Conservation (phyloP, 2,113 vertebrate genomes). For the Propithecus coquereli region DNA sequence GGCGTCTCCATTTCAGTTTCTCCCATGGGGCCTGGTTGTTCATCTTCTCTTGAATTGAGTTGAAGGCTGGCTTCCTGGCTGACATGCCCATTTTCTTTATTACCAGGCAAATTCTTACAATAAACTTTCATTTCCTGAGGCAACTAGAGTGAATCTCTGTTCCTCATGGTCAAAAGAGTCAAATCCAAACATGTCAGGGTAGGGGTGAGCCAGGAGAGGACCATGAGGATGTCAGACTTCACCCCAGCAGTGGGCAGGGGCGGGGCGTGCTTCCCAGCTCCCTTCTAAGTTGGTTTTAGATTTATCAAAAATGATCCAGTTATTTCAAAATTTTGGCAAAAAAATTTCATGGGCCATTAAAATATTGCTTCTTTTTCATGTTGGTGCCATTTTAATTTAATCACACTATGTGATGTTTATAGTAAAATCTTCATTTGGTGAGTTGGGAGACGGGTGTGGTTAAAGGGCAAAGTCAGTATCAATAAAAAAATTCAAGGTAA, state of each 20-base stretch:
- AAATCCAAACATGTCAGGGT: background rate
- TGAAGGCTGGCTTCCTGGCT: background rate
- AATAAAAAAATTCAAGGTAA: background rate
- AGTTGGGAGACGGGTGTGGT: background rate
- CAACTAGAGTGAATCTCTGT: background rate
- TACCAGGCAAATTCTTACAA: background rate
- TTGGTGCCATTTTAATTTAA: slow-evolving; percentile 18
- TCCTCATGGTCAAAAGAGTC: background rate
- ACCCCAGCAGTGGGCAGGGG: background rate
- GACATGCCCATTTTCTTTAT: slow-evolving; percentile 9
- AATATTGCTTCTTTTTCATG: background rate
- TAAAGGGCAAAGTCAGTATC: background rate
- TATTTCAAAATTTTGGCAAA: background rate
- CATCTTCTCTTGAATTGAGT: background rate
- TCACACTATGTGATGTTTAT: background rate
- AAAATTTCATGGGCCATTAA: background rate
- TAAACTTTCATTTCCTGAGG: background rate
- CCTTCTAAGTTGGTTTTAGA: background rate
- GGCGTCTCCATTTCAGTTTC: background rate
- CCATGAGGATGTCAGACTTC: background rate
- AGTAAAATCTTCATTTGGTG: background rate
- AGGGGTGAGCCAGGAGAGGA: background rate
- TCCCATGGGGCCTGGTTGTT: background rate
- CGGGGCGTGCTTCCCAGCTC: background rate
- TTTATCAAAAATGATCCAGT: background rate